Evolutionary conservation across 2,888 invertebrate genomes (phyloP).

Genomic region (Metacarcinus magister): DNA sequence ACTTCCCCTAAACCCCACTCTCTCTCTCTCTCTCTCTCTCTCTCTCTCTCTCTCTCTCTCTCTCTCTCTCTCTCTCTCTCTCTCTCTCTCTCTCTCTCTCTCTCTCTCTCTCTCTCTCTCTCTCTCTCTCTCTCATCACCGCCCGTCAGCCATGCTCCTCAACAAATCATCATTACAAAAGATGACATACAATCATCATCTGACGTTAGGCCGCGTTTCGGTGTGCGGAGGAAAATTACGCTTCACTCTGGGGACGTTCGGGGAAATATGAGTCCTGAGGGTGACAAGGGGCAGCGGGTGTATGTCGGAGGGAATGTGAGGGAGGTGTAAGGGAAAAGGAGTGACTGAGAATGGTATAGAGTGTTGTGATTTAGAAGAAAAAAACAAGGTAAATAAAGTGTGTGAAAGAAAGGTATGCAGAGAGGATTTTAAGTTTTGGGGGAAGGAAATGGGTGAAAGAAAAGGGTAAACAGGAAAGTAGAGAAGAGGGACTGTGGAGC

Average conservation of each 20-base stretch:
- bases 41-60: conserved; percentile 22
- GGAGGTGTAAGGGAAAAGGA: neutral
- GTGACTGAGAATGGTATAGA: neutral
- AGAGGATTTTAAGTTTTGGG: no score
- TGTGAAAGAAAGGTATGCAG: neutral
- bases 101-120: neutral
- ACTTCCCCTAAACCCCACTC: neutral
- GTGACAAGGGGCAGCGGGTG: neutral
- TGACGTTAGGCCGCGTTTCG: conserved; percentile 26
- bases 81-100: conserved; percentile 54
- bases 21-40: conserved; percentile 48
- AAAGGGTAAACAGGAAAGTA: no score
- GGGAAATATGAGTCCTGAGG: neutral
- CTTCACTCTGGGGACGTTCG: neutral
- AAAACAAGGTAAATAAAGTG: neutral
- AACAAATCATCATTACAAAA: conserved; percentile 51
- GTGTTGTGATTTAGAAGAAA: neutral
- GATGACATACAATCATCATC: conserved; percentile 17
- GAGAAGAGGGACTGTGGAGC: no score
- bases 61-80: conserved; percentile 31
- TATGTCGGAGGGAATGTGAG: neutral
- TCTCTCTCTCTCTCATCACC: neutral
- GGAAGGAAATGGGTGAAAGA: no score
- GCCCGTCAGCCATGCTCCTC: conserved; percentile 46
- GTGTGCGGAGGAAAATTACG: neutral